Base-by-base conservation (phyloP, 2,888 invertebrate species). In the Conchocele bisecta region DNA sequence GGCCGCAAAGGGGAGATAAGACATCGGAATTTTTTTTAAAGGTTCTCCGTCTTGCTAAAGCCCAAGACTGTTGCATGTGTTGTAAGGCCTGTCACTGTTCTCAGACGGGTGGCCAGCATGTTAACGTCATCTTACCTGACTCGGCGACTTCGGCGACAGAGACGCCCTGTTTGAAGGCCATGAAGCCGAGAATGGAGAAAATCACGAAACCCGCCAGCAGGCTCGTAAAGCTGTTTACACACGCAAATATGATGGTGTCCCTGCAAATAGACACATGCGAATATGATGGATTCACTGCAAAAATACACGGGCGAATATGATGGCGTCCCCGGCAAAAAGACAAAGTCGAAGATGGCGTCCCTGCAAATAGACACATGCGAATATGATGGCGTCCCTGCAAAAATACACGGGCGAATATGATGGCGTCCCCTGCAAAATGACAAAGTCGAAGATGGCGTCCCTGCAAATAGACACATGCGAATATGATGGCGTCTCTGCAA, bases 311-410 rank as follows among this genome's bases (percentile, higher is more conserved):
- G n/a, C 37, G 11, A 35, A 13, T 35, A 15, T 13, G 37, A 35
- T n/a, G n/a, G n/a, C n/a, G n/a, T n/a, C n/a, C n/a, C n/a, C n/a
- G n/a, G n/a, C n/a, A n/a, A n/a, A n/a, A n/a, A n/a, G n/a, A n/a
- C n/a, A n/a, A n/a, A n/a, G n/a, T n/a, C n/a, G n/a, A n/a, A n/a
- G 3, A 91, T 85, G 50, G 91, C 91, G 83, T 93, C 92, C 75
- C 91, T 88, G 73, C 24, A 83, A 70, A 22, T 9, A 22, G 59
- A 68, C 74, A 35, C n/a, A n/a, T n/a, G n/a, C n/a, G n/a, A n/a
- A n/a, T n/a, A n/a, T n/a, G n/a, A n/a, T n/a, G n/a, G 35, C 20
- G 11, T 35, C 37, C 11, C 15, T 13, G 11, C 37, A 35, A 35
- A 35, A 13, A 35, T 35, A 15, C 37, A 11, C 11, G 37, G n/a